Evolutionary conservation across 1,140 invertebrate species (phyloP).

Genomic region (Dryas iulia): DNA sequence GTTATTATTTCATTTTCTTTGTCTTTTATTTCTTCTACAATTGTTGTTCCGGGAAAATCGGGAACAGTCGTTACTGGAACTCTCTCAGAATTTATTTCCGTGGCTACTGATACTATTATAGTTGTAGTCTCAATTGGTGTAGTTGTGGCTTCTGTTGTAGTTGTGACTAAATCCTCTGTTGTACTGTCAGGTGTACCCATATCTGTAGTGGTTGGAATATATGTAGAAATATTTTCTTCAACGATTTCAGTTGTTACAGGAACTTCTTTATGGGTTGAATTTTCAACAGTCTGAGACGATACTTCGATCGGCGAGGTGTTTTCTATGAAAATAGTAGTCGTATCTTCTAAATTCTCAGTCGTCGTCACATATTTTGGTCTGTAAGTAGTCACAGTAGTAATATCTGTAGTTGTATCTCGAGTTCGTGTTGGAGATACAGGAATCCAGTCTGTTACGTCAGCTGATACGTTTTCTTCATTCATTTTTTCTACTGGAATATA

Average conservation of each 20-base stretch:
- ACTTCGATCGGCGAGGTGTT: conserved; percentile 49
- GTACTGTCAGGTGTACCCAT: conserved; percentile 18
- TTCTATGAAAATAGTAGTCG: conserved; percentile 44
- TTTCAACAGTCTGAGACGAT: conserved; percentile 50
- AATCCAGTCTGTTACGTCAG: conserved; percentile 50
- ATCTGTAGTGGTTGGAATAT: conserved; percentile 27
- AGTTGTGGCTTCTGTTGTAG: conserved; percentile 42
- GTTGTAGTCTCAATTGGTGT: conserved; percentile 46
- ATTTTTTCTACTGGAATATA: conserved; percentile 60
- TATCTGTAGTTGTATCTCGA: conserved; percentile 47
- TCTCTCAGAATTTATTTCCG: conserved; percentile 57
- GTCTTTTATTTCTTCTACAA: conserved; percentile 53
- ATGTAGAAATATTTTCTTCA: conserved; percentile 29
- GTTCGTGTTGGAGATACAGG: conserved; percentile 53
- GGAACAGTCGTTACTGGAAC: conserved; percentile 31
- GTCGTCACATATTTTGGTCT: conserved; percentile 61
- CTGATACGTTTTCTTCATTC: conserved; percentile 39
- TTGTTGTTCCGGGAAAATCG: conserved; percentile 34
- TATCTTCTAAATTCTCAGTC: conserved; percentile 47
- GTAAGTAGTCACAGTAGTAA: conserved; percentile 65
- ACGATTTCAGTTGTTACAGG: conserved; percentile 25
- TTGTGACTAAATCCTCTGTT: conserved; percentile 25
- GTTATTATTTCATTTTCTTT: conserved; percentile 62
- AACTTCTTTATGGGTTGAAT: conserved; percentile 36
- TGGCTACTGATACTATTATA: conserved; percentile 46